Conservation (phyloP, 2,113 vertebrate species). For the Gallinago media region DNA sequence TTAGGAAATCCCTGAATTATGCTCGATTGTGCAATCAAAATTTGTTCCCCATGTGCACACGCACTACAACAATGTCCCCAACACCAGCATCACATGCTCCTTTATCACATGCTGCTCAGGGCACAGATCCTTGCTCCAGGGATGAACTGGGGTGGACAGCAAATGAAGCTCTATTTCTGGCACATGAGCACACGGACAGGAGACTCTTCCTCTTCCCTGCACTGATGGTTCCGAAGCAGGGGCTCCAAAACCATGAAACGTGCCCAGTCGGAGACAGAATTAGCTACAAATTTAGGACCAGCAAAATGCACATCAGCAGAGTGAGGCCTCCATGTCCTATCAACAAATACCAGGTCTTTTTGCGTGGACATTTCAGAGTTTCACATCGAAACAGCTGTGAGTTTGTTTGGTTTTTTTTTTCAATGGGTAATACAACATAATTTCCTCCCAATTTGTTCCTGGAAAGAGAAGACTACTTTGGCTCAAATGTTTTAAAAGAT, state of each 20-base stretch:
- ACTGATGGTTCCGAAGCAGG: background rate
- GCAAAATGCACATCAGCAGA: background rate
- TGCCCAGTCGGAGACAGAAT: background rate
- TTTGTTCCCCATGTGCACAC: background rate
- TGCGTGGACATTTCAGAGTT: background rate
- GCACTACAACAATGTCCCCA: background rate
- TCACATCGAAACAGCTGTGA: slow-evolving; percentile 37
- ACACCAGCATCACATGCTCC: accelerated
- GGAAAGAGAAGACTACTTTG: slow-evolving; percentile 56
- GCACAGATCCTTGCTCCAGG: background rate
- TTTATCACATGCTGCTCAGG: background rate
- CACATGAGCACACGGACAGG: accelerated
- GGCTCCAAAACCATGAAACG: background rate
- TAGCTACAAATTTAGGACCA: background rate
- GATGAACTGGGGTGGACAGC: background rate
- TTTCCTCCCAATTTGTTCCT: slow-evolving; percentile 67
- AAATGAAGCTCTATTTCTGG: background rate
- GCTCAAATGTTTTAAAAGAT: slow-evolving; percentile 41
- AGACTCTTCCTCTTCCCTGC: background rate
- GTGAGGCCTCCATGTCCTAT: background rate
- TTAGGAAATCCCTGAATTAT: slow-evolving; percentile 43
- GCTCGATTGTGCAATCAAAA: background rate
- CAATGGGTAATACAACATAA: slow-evolving; percentile 48
- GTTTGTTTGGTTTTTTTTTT: background rate
- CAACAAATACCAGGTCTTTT: background rate